These are phyloP conservation scores for Hestina assimilis DNA, from an alignment of 1,140 invertebrate species.

Conservation along the genomic window DNA sequence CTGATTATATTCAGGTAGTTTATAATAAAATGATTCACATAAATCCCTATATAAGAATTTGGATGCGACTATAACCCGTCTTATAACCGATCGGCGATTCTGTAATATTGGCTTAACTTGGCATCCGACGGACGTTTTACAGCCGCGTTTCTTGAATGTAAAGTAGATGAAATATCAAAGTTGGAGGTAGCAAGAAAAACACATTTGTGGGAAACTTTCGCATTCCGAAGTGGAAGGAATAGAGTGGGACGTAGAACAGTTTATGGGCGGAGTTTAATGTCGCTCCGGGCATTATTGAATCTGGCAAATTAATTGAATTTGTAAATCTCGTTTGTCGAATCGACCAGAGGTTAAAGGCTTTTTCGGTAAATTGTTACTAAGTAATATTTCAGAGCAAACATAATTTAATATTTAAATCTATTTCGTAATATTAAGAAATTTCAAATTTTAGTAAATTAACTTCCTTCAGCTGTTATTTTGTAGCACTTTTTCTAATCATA, in stretches of 20 bases:
- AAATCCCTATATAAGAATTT: conserved; percentile 27
- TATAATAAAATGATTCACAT: conserved; percentile 15
- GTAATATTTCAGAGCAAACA: not conserved
- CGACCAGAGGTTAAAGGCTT: not conserved
- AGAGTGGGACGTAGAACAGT: conserved; percentile 15
- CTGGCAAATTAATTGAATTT: conserved; percentile 28
- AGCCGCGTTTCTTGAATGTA: conserved; percentile 43
- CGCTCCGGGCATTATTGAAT: conserved; percentile 23
- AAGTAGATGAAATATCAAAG: conserved; percentile 56
- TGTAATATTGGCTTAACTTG: conserved; percentile 39
- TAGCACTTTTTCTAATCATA: too few species aligned
- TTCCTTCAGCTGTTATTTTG: too few species aligned
- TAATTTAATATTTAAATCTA: not conserved
- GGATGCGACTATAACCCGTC: conserved; percentile 24
- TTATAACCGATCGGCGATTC: conserved; percentile 29
- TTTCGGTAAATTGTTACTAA: not conserved
- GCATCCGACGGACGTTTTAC: conserved; percentile 36
- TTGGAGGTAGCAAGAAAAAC: conserved; percentile 50
- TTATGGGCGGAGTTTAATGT: conserved; percentile 28
- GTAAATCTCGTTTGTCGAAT: not conserved
- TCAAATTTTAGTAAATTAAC: too few species aligned
- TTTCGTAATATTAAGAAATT: not conserved
- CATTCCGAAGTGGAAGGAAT: conserved; percentile 21
- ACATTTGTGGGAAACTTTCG: conserved; percentile 45
- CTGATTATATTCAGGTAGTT: too few species aligned